Percentiles rank a stretch among this genome's conserved stretches.
phyloP scores from a whole-genome alignment of 92 coral and sea anemone genomes.

The Epizoanthus stellaris region DNA sequence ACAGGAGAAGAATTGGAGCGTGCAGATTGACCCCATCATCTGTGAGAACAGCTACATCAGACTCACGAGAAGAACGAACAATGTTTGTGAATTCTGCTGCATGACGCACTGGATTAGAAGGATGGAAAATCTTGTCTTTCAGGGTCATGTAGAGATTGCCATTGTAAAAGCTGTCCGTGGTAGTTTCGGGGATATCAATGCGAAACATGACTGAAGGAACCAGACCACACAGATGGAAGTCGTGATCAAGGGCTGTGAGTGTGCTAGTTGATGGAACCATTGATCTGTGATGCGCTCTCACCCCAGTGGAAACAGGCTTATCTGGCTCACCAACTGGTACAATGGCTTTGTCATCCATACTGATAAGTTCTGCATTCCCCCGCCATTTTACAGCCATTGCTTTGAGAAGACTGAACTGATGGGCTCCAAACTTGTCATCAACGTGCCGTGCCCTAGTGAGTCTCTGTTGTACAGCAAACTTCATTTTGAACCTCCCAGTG shows the following conservation, averaged over 20 bases:
- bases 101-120: conserved; percentile 3
- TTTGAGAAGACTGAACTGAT: no score
- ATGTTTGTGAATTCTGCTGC: neutral
- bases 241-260: conserved; percentile 30
- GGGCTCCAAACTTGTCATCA: no score
- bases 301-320: neutral
- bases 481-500: no score
- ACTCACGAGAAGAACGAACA: neutral
- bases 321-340: conserved; percentile 16
- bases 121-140: conserved; percentile 18
- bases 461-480: no score
- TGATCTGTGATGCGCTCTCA: neutral
- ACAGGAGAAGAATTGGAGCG: neutral
- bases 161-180: neutral
- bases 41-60: no score
- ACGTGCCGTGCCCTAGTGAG: no score
- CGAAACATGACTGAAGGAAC: conserved; percentile 4
- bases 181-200: conserved; percentile 12
- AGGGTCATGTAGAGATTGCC: neutral
- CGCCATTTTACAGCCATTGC: no score
- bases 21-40: no score
- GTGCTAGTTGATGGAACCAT: neutral
- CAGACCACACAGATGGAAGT: conserved; percentile 10
- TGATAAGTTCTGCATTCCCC: no score
- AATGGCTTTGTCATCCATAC: no score